Base-by-base conservation (phyloP, 2,888 invertebrate species). In the Hipparchia sbordonii region DNA sequence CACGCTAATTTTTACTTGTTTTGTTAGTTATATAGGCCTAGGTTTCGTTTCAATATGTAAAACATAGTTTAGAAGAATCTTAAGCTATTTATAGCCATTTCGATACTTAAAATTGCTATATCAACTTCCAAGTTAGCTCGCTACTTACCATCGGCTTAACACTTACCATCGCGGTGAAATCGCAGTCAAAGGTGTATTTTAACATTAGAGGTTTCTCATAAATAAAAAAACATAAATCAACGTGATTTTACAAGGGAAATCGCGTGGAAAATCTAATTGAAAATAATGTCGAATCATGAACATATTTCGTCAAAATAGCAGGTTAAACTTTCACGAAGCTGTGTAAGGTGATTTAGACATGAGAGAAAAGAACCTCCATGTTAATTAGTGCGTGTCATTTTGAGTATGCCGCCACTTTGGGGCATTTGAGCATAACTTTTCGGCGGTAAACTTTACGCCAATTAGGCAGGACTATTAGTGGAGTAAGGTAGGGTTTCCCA, bases 371-470 rank as follows among this genome's bases (percentile, higher is more conserved):
- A 51, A 61, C 61, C 61, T 9, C n/a, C 57, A 39, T 68, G 69
- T 61, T 61, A 69, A 69, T 69, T 69, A 61, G 69, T 69, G 69
- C 69, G 61, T 69, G 60, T 56, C 8, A 39, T 2, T 60, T 51
- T 69, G 60, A 61, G 69, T 51, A 52, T 52, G 51, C 60, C 61
- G 52, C 69, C 61, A 69, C 61, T 61, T 69, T 45, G 69, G 60
- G 61, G 52, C 39, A 69, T 69, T 69, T 60, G 52, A 61, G 61
- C 69, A 69, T 69, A 67, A 46, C 46, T 67, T 67, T 67, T 67
- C 59, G 59, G 67, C 67, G 48, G 23, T 61, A 61, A 69, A 69
- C 52, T 69, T 69, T 60, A 69, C 69, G 61, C 61, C 52, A 69
- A 69, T 69, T 69, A 69, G n/a, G 52, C 69, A 69, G 52, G 60